Evolutionary conservation across 2,797 vertebrate species (phyloP), one percentile per base, ranked within the genome.

Genomic region (Lateolabrax maculatus): DNA sequence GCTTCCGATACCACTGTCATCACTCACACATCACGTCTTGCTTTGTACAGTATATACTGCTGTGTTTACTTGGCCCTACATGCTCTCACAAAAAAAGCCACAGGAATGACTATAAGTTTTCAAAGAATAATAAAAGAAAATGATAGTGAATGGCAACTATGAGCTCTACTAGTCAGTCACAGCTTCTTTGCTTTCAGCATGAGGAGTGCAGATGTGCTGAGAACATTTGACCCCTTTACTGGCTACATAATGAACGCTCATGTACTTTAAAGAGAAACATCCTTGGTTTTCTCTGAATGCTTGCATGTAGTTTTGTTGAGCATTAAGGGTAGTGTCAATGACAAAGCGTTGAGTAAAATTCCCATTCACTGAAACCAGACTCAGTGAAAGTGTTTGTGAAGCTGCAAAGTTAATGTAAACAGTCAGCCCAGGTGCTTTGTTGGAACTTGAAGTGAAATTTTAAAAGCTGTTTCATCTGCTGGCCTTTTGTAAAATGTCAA

Each of bases 41-140:
- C 81, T 75, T 67, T 6, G 65, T n/a, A n/a, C n/a, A n/a, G n/a
- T n/a, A n/a, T 44, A 41, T 19, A 55, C 52, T 34, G 41, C 51
- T 39, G 41, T 53, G 46, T 75, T 84, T 31, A 63, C 68, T 71
- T 64, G 31, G 62, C 66, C 67, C 5, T 37, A 52, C 12, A 52
- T 31, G 46, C 19, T 27, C 44, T 77, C 31, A 7, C 56, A 63
- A 51, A 46, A 62, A 77, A 64, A 1, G n/a, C 34, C 41, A 70
- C 18, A 9, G 55, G 72, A 44, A 19, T 64, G 52, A 68, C 29
- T 19, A 21, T 44, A 55, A 5, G 41, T 41, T 56, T 61, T n/a
- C 52, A 51, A 44, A 5, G 37, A 60, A 10, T 31, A 48, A 56
- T 41, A 34, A 15, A 7, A 16, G 41, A 3, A 37, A 18, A 55